Conservation (phyloP, 2,888 invertebrate genomes). For the Leptopilina myrica region DNA sequence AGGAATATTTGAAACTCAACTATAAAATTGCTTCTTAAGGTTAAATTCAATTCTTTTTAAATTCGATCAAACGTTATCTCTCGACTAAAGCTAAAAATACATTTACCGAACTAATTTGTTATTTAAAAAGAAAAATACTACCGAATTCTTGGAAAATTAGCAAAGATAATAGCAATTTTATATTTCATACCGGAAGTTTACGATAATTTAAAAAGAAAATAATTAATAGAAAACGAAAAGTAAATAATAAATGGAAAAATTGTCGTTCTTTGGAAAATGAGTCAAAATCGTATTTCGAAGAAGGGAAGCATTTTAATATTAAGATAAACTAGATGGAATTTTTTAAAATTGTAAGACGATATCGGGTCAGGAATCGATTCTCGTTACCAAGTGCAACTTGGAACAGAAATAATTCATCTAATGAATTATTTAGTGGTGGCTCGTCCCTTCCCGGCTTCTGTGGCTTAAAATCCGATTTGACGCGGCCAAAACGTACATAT, state of each 20-base stretch:
- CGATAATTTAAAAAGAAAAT: too few relatives aligned
- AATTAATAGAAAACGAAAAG: too few relatives aligned
- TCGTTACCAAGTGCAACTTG: constrained; percentile 59
- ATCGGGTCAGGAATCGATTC: constrained; percentile 62
- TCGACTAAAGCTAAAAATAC: too few relatives aligned
- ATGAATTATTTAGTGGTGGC: constrained; percentile 70
- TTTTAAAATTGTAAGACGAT: constrained; percentile 50
- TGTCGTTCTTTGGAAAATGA: too few relatives aligned
- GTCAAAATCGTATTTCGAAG: neutral
- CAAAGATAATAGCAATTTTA: too few relatives aligned
- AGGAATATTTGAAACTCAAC: neutral
- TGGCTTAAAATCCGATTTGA: constrained; percentile 67
- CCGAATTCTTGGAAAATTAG: too few relatives aligned
- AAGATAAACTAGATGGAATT: neutral
- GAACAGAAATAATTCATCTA: constrained; percentile 70
- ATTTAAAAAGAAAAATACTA: too few relatives aligned
- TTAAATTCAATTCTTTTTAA: neutral
- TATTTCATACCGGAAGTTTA: too few relatives aligned
- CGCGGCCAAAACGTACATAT: constrained; percentile 43
- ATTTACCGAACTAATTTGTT: too few relatives aligned
- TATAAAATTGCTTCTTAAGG: constrained; percentile 17
- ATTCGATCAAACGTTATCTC: neutral
- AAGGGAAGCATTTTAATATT: too few relatives aligned
- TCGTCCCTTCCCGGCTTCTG: constrained; percentile 42
- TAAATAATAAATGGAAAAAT: too few relatives aligned